Conservation (phyloP, 2,797 vertebrate genomes). For the Chaetodon trifasciatus region DNA sequence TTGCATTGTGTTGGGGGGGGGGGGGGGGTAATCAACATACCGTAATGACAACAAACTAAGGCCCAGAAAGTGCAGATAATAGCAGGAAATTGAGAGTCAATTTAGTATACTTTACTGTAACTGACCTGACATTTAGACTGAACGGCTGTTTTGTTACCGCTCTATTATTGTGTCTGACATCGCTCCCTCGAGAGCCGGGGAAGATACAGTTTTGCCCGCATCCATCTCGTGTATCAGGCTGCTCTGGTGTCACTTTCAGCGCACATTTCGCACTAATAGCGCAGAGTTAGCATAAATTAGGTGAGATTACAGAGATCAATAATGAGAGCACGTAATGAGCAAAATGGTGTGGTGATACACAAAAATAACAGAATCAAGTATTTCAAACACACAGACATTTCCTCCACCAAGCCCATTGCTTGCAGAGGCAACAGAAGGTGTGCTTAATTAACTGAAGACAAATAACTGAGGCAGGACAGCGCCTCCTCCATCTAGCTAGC, state of each 20-base stretch:
- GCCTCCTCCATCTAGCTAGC: background rate
- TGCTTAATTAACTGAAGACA: background rate
- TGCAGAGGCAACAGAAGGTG: background rate
- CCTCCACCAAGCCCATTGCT: background rate
- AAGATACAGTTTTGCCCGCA: background rate
- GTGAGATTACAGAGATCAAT: background rate
- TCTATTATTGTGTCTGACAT: background rate
- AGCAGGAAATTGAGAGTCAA: slow-evolving; percentile 32
- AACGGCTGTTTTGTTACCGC: background rate
- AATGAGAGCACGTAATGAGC: background rate
- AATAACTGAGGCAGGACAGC: background rate
- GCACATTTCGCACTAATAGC: background rate
- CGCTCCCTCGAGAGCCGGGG: background rate
- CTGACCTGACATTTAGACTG: slow-evolving; percentile 5
- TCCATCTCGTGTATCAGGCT: background rate
- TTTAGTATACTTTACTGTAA: slow-evolving; percentile 19
- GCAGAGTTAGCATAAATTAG: background rate
- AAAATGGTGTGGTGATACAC: background rate
- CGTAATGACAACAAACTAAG: slow-evolving; percentile 12
- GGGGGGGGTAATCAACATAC: slow-evolving; percentile 13
- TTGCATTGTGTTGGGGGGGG: slow-evolving; percentile 16
- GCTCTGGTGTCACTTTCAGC: background rate
- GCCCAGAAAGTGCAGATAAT: slow-evolving; percentile 29
- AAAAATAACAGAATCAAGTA: too few relatives aligned
- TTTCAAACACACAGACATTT: background rate